phyloP scores from a whole-genome alignment of 1,140 invertebrate genomes.

The Apis mellifera region DNA sequence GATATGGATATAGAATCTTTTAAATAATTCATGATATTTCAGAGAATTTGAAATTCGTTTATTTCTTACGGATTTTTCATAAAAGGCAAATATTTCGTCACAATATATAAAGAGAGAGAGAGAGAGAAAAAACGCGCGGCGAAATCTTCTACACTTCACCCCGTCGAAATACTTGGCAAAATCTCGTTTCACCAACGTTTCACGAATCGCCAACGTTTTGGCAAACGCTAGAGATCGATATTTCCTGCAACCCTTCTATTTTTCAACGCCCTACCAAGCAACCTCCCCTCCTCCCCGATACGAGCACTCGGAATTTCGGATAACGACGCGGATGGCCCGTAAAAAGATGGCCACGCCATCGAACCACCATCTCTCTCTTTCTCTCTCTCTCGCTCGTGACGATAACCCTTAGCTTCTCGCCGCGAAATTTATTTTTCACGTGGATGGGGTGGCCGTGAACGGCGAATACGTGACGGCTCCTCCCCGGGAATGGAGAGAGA shows the following conservation, averaged over 20 bases:
- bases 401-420: constrained; percentile 30
- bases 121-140: not conserved
- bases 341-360: constrained; percentile 24
- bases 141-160: not conserved
- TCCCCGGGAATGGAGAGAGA: too few species aligned
- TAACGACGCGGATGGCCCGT: constrained; percentile 22
- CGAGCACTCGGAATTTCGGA: constrained; percentile 32
- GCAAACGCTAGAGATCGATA: constrained; percentile 21
- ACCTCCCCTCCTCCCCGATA: constrained; percentile 15
- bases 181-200: not conserved
- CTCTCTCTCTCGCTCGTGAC: not conserved
- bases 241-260: constrained; percentile 20
- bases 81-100: too few species aligned
- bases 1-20: too few species aligned
- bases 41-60: too few species aligned
- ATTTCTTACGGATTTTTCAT: too few species aligned
- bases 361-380: not conserved
- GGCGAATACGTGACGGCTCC: constrained; percentile 37
- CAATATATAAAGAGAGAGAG: too few species aligned
- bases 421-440: constrained; percentile 60
- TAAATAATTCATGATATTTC: too few species aligned
- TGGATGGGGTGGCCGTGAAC: constrained; percentile 43
- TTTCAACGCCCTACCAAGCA: constrained; percentile 25
- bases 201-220: constrained; percentile 3
- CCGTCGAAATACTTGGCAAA: not conserved